Percentiles rank a stretch among this genome's conserved stretches.
phyloP scores from a whole-genome alignment of 2,113 vertebrate genomes.

The Lipophrys pholis region DNA sequence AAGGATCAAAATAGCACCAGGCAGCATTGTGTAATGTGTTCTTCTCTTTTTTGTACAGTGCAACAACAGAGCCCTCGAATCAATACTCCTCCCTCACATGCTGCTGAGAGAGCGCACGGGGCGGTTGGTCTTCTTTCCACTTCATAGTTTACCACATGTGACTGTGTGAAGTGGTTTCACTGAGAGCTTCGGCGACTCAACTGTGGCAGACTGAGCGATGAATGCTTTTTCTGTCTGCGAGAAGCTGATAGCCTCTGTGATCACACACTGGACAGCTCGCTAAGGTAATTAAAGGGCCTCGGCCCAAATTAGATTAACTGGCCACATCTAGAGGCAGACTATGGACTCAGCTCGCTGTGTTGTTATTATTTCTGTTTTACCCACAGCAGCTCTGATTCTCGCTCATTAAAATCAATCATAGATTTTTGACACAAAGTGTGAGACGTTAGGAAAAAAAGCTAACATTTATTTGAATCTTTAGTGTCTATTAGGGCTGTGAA shows the following conservation, averaged over 20 bases:
- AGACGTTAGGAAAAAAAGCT: conserved; percentile 37
- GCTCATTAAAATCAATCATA: conserved; percentile 16
- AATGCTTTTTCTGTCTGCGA: conserved; percentile 18
- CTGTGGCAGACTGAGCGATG: conserved; percentile 41
- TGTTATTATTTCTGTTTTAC: conserved; percentile 11
- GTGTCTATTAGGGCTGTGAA: conserved; percentile 51
- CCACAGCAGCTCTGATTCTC: neutral
- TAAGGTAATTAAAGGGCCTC: conserved; percentile 5
- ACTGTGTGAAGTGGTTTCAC: conserved; percentile 68
- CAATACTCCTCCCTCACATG: conserved; percentile 79
- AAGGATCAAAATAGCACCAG: conserved; percentile 76
- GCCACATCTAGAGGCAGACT: conserved; percentile 11
- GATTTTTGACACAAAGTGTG: conserved; percentile 27
- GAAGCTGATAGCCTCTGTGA: conserved; percentile 16
- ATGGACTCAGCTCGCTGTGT: conserved; percentile 27
- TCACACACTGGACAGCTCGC: conserved; percentile 12
- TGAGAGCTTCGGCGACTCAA: conserved; percentile 42
- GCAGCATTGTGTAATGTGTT: conserved; percentile 79
- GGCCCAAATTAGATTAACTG: conserved; percentile 16
- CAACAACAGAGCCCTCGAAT: conserved; percentile 72
- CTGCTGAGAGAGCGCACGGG: conserved; percentile 47
- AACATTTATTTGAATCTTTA: conserved; percentile 66
- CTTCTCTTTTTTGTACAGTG: conserved; percentile 55
- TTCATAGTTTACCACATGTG: conserved; percentile 66
- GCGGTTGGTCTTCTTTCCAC: conserved; percentile 64